Evolutionary conservation across 2,797 vertebrate species (phyloP).

Genomic region (Pteronotus mesoamericanus): DNA sequence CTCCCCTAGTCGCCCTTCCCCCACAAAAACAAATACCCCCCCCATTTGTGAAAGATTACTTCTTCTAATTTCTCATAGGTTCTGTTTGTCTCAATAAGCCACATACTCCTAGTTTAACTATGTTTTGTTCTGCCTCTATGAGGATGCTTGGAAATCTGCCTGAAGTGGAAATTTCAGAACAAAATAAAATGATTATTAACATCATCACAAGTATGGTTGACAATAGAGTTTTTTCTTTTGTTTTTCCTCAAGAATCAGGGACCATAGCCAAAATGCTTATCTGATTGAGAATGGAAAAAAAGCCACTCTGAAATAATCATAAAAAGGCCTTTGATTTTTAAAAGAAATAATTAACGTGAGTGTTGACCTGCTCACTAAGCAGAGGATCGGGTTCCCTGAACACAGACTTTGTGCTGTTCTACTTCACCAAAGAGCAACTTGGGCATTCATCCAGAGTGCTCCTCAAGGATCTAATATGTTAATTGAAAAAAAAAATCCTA

Average conservation of each 20-base stretch:
- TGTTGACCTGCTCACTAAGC: constrained; percentile 55
- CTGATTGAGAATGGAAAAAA: constrained; percentile 2
- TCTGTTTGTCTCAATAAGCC: not conserved
- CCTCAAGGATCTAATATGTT: constrained; percentile 69
- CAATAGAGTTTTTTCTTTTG: constrained; percentile 27
- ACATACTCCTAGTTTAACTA: not conserved
- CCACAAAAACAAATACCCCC: not conserved
- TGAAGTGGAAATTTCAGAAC: constrained; percentile 60
- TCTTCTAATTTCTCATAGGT: not conserved
- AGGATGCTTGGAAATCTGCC: constrained; percentile 55
- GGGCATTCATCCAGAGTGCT: constrained; percentile 60
- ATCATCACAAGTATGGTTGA: constrained; percentile 29
- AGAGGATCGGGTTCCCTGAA: constrained; percentile 49
- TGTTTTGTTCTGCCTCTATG: constrained; percentile 53
- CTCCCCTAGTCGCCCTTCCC: not conserved
- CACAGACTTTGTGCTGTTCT: constrained; percentile 56
- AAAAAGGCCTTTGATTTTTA: constrained; percentile 53
- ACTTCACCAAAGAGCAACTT: constrained; percentile 66
- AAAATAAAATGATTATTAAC: constrained; percentile 45
- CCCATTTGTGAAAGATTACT: not conserved
- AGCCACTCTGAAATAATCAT: constrained; percentile 42
- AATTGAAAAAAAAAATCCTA: constrained; percentile 67
- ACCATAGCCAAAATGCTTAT: constrained; percentile 12
- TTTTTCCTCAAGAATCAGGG: constrained; percentile 42
- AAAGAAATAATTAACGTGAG: constrained; percentile 59